Conservation (phyloP, 2,797 vertebrate genomes). For the Tenualosa thibaudeaui region DNA sequence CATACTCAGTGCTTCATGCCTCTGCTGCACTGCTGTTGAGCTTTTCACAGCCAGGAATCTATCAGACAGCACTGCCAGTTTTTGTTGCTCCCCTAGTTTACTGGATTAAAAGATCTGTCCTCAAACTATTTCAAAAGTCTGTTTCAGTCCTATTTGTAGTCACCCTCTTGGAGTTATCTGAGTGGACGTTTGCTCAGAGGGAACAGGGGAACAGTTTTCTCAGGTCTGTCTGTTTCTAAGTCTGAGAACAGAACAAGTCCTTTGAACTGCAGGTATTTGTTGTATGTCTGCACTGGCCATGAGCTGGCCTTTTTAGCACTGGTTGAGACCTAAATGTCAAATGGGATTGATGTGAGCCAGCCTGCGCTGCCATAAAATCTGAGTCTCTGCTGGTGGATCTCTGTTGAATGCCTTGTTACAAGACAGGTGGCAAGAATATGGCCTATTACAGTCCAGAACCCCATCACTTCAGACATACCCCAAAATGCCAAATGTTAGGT, state of each 20-base stretch:
- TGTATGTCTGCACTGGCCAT: background rate
- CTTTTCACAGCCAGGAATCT: conserved; percentile 27
- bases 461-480: background rate
- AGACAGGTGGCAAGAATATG: background rate
- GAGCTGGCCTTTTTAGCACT: background rate
- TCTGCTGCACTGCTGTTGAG: background rate
- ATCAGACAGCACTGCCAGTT: background rate
- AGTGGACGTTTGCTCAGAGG: background rate
- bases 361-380: background rate
- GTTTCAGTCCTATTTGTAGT: background rate
- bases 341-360: background rate
- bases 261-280: background rate
- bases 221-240: background rate
- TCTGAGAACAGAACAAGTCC: background rate
- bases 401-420: background rate
- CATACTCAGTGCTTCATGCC: background rate
- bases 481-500: background rate
- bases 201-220: background rate
- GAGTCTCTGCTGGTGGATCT: background rate
- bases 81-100: background rate
- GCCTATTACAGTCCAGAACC: background rate
- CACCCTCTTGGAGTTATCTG: background rate
- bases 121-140: background rate
- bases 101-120: background rate
- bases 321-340: background rate